These are phyloP conservation scores for Coranthus polyacanthus DNA, from an alignment of 2,797 vertebrate genomes.

Conservation along the genomic window DNA sequence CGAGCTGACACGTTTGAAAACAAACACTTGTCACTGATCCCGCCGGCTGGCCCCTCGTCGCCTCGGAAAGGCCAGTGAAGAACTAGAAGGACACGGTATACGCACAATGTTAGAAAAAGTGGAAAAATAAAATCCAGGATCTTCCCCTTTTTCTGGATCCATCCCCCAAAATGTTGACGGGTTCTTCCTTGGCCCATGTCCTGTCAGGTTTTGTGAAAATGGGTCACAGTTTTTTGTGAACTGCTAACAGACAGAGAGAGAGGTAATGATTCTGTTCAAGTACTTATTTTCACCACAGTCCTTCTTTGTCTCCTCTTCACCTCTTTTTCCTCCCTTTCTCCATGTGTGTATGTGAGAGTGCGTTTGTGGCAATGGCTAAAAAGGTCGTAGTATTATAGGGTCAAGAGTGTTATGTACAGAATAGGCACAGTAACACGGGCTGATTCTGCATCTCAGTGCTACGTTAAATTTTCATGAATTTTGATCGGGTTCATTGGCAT, in stretches of 20 bases:
- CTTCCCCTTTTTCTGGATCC: no score
- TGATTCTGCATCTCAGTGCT: slow-evolving; percentile 33
- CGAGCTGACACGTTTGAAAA: slow-evolving; percentile 49
- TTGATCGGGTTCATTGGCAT: slow-evolving; percentile 44
- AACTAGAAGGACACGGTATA: background rate
- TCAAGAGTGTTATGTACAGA: slow-evolving; percentile 39
- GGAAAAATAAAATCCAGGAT: no score
- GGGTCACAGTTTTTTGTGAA: no score
- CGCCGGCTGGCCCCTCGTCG: slow-evolving; percentile 37
- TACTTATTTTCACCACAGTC: slow-evolving; percentile 52
- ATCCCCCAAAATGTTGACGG: no score
- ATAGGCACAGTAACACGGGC: slow-evolving; percentile 18
- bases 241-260: no score
- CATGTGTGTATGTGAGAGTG: background rate
- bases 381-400: slow-evolving; percentile 4
- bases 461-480: slow-evolving; percentile 65
- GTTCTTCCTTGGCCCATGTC: no score
- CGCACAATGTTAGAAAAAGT: no score
- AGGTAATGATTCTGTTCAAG: slow-evolving; percentile 49
- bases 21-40: slow-evolving; percentile 32
- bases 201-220: no score
- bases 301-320: background rate
- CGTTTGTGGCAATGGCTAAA: slow-evolving; percentile 41
- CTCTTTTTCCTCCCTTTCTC: background rate
- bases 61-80: slow-evolving; percentile 56